Base-by-base conservation (phyloP, 2,888 invertebrate genomes). In the Neocrepidodera transversa region DNA sequence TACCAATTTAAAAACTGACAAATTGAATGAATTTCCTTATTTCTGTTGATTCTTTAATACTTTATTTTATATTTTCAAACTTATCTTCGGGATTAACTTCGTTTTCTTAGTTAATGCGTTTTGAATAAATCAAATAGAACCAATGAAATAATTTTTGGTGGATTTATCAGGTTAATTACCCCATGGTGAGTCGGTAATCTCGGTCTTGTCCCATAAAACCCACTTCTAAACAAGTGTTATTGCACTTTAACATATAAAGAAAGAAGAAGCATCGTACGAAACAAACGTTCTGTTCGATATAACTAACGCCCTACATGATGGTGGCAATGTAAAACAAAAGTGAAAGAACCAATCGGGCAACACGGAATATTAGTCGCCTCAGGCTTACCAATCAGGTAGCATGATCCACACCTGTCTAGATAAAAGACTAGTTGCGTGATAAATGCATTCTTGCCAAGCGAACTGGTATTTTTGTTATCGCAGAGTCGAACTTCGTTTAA, bases 281-380 rank as follows among this genome's bases (percentile, higher is more conserved):
- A 40, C 8, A 14, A 18, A 40, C 16, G 13, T n/a, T n/a, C n/a
- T n/a, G n/a, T n/a, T 32, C 32, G 13, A 53, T 43, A 53, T 53
- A 53, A 53, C 53, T 53, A 54, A 65, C 74, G 70, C 70, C 75
- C 71, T 66, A 71, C 69, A 71, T 72, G 71, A 76, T 76, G 76
- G 76, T 74, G 72, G 74, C 70, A 60, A 56, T 45, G 66, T 74
- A 75, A 76, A 70, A 75, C 74, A 75, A 76, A 74, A 72, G 73
- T 68, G 59, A 62, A 64, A 67, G 68, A 65, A 68, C 76, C 76
- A 76, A 76, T 76, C 65, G 68, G 68, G 64, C 62, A 48, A 67
- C 63, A 62, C 56, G 48, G 61, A 60, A 52, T 58, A 66, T 60
- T 52, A 60, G 69, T 63, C 62, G 73, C 74, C 72, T 52, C 48